These are phyloP conservation scores for Leptothorax acervorum DNA, from an alignment of 2,888 invertebrate species.

Conservation along the genomic window DNA sequence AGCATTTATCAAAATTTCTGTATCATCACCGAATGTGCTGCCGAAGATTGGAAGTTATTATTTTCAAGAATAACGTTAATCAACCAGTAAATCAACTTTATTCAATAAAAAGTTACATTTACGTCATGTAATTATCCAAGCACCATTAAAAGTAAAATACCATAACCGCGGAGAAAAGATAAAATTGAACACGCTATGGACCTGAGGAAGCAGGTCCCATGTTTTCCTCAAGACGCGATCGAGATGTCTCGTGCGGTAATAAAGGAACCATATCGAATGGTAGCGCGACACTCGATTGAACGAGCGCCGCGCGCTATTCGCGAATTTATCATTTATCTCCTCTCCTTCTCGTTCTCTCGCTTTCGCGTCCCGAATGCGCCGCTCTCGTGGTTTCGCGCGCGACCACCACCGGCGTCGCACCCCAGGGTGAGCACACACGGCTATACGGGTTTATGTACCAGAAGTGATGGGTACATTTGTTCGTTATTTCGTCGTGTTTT, in stretches of 20 bases:
- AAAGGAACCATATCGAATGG: conserved; percentile 36
- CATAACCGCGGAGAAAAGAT: neutral
- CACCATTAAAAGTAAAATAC: neutral
- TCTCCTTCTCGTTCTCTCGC: conserved; percentile 65
- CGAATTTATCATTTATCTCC: conserved; percentile 69
- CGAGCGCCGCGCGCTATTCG: conserved; percentile 43
- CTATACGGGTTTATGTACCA: conserved; percentile 84
- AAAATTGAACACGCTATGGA: neutral
- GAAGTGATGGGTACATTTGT: conserved; percentile 85
- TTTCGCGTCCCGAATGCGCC: conserved; percentile 57
- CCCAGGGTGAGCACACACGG: conserved; percentile 59
- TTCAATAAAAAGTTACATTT: neutral
- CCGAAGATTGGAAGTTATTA: neutral
- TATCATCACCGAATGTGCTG: neutral
- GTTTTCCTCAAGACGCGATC: conserved; percentile 18
- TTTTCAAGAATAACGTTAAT: neutral
- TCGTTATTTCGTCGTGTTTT: conserved; percentile 84
- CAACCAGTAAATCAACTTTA: neutral
- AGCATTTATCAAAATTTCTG: neutral
- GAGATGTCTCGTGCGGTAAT: conserved; percentile 42
- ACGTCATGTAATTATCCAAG: neutral
- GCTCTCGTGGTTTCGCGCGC: conserved; percentile 65
- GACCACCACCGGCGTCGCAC: conserved; percentile 66
- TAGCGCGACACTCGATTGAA: conserved; percentile 41
- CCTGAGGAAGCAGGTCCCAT: neutral